Evolutionary conservation across 2,113 vertebrate species (phyloP), one percentile per base, ranked within the genome.

Genomic region (Nycticorax nycticorax): DNA sequence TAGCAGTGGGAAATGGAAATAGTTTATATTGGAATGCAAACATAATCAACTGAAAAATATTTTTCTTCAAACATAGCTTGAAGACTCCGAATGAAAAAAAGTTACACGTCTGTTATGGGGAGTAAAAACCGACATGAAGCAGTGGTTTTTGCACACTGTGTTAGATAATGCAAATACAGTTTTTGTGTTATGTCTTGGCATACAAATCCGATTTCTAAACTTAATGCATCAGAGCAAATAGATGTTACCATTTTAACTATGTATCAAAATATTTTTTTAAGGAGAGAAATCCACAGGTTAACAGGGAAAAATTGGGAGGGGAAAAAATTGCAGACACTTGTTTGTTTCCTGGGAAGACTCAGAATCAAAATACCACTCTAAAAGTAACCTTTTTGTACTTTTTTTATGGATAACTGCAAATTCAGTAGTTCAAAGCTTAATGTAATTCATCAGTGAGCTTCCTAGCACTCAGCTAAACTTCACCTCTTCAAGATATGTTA

Each of bases 321-420:
- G 24, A 18, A 68, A 78, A 80, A 66, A 60, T 55, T 45, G 20
- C 57, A 78, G 68, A 56, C 19, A 47, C 39, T 86, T 88, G 89
- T 59, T 52, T 95, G 74, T 93, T 91, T 95, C 87, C 68, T 94
- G n/a, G 24, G 23, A 91, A 91, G n/a, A 56, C 53, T 95, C 43
- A 80, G 89, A 97, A 92, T 79, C 12, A 16, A 66, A 85, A 80
- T 83, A 85, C 7, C 18, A 77, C 45, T 43, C 24, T 77, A 91
- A 97, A 97, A 97, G 89, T 94, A 92, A 69, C n/a, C 33, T 15
- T 73, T 97, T 96, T 97, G n/a, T 97, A 97, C 81, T 96, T 98
- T 97, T 97, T 95, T 12, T 81, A 91, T 68, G 16, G 95, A 71
- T 96, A 91, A 84, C 74, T 97, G 90, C 63, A 96, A 86, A 92